Base-by-base conservation (phyloP, 1,140 invertebrate species). In the Bombus waltoni region DNA sequence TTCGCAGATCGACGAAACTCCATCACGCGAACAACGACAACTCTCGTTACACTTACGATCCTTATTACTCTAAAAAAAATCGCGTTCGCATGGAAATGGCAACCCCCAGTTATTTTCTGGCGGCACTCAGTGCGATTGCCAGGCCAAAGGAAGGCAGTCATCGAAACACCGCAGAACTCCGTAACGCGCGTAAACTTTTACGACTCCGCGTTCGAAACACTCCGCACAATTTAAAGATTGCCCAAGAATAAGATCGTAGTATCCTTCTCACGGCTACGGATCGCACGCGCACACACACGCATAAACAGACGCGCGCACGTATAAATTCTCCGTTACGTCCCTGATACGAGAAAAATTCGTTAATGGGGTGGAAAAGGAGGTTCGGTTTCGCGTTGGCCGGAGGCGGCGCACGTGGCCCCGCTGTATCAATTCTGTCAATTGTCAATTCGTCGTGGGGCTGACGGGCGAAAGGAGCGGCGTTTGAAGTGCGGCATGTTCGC, bases 401-500 rank as follows among this genome's bases (percentile, higher is more conserved):
- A 68, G 82, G 81, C 81, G 80, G 79, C 82, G 89, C 92, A 93
- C 92, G 92, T 93, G 93, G 87, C 92, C 89, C 83, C 77, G 87
- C 88, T 90, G 92, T 94, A 94, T 94, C 94, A 94, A 94, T 94
- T 94, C 92, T 94, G 94, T 93, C 94, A 94, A 94, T 94, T 95
- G 94, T 95, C 94, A 95, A 94, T 94, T 94, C 93, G 87, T 91
- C 92, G 90, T 72, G 44, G 70, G 57, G 53, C 47, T 53, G 47
- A 53, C 18, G 47, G 47, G 47, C 47, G 47, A 53, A 53, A 53
- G 47, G 47, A 53, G 89, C 90, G 85, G 88, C 94, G 93, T 94
- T 95, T 94, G 94, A 95, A 94, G 94, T 93, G 91, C 87, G 89
- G 89, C 86, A 91, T 75, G 38, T 88, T 66, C 57, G 71, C 72